These are phyloP conservation scores for Varanus salvator DNA, from an alignment of 2,113 vertebrate genomes.

Conservation along the genomic window DNA sequence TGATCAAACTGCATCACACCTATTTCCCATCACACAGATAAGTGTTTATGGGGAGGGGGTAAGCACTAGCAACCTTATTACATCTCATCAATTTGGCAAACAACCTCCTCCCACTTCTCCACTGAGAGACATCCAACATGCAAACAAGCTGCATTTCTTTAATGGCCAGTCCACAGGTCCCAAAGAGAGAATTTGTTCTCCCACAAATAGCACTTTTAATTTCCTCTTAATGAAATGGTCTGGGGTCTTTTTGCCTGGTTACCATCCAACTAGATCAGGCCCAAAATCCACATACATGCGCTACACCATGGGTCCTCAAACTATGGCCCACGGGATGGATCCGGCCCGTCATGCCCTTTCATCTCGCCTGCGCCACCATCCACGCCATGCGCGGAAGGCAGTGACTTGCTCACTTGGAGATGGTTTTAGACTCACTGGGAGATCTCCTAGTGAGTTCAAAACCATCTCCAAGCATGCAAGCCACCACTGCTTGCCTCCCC, in stretches of 20 bases:
- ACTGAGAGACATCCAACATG: conserved; percentile 22
- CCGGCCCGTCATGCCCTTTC: too few relatives aligned
- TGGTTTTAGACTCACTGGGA: too few relatives aligned
- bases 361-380: too few relatives aligned
- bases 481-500: too few relatives aligned
- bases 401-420: too few relatives aligned
- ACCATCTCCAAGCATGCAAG: too few relatives aligned
- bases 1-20: neutral
- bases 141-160: conserved; percentile 31
- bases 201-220: conserved; percentile 25
- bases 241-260: neutral
- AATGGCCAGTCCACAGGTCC: neutral
- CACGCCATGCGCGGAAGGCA: too few relatives aligned
- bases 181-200: conserved; percentile 16
- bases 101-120: conserved; percentile 14
- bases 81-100: conserved; percentile 11
- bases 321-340: too few relatives aligned
- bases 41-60: neutral
- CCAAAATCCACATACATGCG: neutral
- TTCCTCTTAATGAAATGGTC: conserved; percentile 29
- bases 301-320: neutral
- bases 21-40: neutral
- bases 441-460: too few relatives aligned
- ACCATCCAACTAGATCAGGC: neutral
- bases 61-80: neutral